Percentiles rank a stretch among this genome's conserved stretches.
phyloP scores from a whole-genome alignment of 2,888 invertebrate species.

The Lasioglossum calceatum region DNA sequence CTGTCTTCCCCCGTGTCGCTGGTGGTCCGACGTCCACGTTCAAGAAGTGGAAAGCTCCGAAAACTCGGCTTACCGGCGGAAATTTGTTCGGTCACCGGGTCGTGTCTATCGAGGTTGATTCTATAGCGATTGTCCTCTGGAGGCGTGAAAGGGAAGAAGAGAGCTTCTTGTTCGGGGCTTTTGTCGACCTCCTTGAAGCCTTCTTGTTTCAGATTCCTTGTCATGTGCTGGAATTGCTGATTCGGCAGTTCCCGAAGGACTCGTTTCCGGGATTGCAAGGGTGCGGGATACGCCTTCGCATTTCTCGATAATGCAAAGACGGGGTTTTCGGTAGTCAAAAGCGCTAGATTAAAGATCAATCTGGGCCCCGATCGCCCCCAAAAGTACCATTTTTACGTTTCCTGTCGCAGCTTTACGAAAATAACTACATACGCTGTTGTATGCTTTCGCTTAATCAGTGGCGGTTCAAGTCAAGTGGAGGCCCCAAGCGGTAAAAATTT shows the following conservation, averaged over 20 bases:
- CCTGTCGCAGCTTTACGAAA: too few species aligned
- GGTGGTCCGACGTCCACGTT: slow-evolving; percentile 46
- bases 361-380: too few species aligned
- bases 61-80: not conserved
- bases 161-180: not conserved
- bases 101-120: not conserved
- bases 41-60: slow-evolving; percentile 15
- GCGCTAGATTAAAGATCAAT: too few species aligned
- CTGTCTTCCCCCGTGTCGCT: slow-evolving; percentile 4
- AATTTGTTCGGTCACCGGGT: not conserved
- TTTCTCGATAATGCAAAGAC: too few species aligned
- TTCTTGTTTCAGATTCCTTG: not conserved
- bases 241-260: not conserved
- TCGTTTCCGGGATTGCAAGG: too few species aligned
- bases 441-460: too few species aligned
- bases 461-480: too few species aligned
- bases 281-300: too few species aligned
- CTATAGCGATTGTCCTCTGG: not conserved
- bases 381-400: too few species aligned
- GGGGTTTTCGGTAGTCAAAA: too few species aligned
- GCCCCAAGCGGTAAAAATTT: too few species aligned
- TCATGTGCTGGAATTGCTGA: not conserved
- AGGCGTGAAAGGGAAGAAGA: not conserved
- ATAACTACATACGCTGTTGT: too few species aligned
- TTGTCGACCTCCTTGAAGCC: not conserved